A percentile compares a stretch with the other conserved stretches of the same genome.
Conservation (phyloP, 1,140 invertebrate species). For the Drosophila ohnishii region DNA sequence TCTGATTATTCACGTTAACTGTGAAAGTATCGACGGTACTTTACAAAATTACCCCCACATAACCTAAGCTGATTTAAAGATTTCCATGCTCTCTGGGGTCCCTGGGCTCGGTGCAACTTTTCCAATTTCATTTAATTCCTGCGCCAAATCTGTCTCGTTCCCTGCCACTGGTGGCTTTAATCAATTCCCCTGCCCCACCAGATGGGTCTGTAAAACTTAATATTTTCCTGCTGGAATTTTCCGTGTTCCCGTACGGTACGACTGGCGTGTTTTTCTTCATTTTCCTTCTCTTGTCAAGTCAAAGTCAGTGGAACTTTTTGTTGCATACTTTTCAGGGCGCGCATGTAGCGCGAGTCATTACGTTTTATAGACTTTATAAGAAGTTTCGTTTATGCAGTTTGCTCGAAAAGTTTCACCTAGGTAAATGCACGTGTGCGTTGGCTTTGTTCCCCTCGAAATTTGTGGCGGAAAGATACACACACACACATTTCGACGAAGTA, state of each 20-base stretch:
- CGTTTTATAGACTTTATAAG: slow-evolving; percentile 81
- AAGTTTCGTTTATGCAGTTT: slow-evolving; percentile 75
- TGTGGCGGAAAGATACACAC: slow-evolving; percentile 37
- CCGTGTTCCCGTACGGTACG: not conserved
- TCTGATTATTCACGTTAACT: slow-evolving; percentile 7
- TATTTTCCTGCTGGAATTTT: slow-evolving; percentile 46
- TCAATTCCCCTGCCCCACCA: slow-evolving; percentile 28
- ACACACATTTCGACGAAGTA: slow-evolving; percentile 35
- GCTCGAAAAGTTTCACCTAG: slow-evolving; percentile 62
- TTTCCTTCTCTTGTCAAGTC: slow-evolving; percentile 39
- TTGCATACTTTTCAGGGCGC: slow-evolving; percentile 71
- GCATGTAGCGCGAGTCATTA: slow-evolving; percentile 79
- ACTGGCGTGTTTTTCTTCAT: slow-evolving; percentile 20
- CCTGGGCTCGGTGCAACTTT: slow-evolving; percentile 21
- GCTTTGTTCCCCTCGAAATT: slow-evolving; percentile 32
- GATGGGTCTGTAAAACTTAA: slow-evolving; percentile 42
- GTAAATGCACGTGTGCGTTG: slow-evolving; percentile 38
- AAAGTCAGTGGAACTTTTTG: slow-evolving; percentile 73
- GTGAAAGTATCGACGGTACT: slow-evolving; percentile 2
- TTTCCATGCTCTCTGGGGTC: not conserved
- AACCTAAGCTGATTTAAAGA: slow-evolving; percentile 20
- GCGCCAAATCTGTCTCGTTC: slow-evolving; percentile 30
- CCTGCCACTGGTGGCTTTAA: slow-evolving; percentile 35
- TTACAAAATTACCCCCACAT: slow-evolving; percentile 22
- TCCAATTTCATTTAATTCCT: slow-evolving; percentile 46